Percentiles rank a stretch among this genome's conserved stretches.
These are phyloP conservation scores for Halcyon badia DNA, from an alignment of 2,797 vertebrate species.

Conservation along the genomic window DNA sequence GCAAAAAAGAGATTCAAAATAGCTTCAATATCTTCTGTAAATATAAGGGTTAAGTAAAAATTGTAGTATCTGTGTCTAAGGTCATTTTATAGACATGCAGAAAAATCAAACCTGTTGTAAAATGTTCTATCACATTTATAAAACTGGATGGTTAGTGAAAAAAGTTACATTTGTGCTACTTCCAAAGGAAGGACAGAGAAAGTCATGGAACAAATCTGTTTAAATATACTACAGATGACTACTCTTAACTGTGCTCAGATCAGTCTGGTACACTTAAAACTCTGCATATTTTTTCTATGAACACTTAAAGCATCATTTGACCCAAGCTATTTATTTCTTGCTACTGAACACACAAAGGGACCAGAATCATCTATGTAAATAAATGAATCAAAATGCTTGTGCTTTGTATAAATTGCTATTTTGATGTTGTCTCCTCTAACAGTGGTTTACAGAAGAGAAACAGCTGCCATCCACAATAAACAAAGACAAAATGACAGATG, in stretches of 20 bases:
- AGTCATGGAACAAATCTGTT: not conserved
- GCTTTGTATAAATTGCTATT: not conserved
- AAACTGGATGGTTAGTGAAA: not conserved
- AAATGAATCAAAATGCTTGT: not conserved
- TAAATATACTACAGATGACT: not conserved
- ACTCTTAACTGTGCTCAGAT: not conserved
- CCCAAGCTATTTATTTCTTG: not conserved
- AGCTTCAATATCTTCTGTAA: not conserved
- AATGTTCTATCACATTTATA: not conserved
- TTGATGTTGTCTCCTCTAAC: not conserved
- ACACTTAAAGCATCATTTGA: not conserved
- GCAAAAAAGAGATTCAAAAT: not conserved
- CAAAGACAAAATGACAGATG: not conserved
- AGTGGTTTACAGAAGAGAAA: not conserved
- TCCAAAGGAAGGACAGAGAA: not conserved
- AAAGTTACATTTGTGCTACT: not conserved
- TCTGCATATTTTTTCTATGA: not conserved
- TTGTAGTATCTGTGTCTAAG: not conserved
- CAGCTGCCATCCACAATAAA: not conserved
- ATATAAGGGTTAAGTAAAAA: not conserved
- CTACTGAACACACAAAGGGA: not conserved
- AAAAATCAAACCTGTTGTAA: not conserved
- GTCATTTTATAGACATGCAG: not conserved
- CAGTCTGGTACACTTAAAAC: not conserved
- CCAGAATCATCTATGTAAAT: not conserved